Percentiles rank a stretch among this genome's conserved stretches.
phyloP scores from a whole-genome alignment of 2,797 vertebrate species.

The Cebuella pygmaea region DNA sequence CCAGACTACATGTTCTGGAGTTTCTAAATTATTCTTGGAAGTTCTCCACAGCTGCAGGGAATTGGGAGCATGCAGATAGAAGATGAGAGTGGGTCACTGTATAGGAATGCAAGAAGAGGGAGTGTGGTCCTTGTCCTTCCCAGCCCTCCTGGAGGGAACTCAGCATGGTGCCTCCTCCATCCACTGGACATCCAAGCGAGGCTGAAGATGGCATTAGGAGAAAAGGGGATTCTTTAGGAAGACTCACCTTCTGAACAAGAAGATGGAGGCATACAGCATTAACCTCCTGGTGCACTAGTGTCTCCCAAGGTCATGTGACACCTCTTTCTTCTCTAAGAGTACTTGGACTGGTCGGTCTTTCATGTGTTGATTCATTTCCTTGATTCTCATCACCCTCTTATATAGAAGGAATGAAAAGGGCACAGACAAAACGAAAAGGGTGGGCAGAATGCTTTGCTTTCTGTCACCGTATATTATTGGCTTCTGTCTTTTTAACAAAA shows the following conservation, averaged over 20 bases:
- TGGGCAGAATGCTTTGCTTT: fast-evolving
- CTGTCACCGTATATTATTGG: fast-evolving
- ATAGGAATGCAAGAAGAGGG: fast-evolving
- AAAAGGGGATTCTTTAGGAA: fast-evolving
- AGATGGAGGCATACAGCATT: background rate
- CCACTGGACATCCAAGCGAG: too few species aligned
- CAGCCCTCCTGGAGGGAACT: fast-evolving
- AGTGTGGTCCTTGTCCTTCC: fast-evolving
- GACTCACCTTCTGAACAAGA: background rate
- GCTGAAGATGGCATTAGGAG: background rate
- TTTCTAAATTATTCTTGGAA: background rate
- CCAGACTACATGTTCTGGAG: background rate
- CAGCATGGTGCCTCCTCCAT: fast-evolving
- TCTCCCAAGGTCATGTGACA: fast-evolving
- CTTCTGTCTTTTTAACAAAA: fast-evolving
- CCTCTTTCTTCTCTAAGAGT: background rate
- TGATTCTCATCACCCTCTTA: background rate
- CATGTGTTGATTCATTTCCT: background rate
- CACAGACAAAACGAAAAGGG: background rate
- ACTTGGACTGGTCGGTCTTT: fast-evolving
- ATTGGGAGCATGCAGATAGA: fast-evolving
- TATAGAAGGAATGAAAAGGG: background rate
- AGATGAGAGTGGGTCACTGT: fast-evolving
- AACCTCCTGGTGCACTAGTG: fast-evolving
- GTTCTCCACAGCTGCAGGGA: background rate